A percentile compares a stretch with the other conserved stretches of the same genome.
Conservation (phyloP, 53 echinoderm and acorn worm genomes). For the Mesocentrotus franciscanus region DNA sequence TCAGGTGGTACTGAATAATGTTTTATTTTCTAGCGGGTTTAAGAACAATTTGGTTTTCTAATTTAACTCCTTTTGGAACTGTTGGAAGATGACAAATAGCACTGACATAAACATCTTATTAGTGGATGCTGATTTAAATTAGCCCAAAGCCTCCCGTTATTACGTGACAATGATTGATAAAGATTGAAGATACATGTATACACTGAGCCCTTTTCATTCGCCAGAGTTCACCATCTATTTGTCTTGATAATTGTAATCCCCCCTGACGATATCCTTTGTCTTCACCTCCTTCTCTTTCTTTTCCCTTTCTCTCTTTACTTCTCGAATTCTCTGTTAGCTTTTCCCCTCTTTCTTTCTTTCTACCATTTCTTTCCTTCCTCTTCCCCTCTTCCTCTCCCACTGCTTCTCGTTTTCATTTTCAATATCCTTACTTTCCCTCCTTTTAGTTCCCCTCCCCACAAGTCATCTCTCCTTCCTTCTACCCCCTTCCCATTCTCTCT, state of each 20-base stretch:
- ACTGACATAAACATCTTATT: neutral
- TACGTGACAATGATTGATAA: too few relatives aligned
- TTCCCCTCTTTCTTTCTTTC: neutral
- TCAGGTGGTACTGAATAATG: neutral
- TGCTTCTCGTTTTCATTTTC: too few relatives aligned
- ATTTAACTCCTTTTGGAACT: neutral
- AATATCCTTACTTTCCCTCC: neutral
- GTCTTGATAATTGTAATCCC: too few relatives aligned
- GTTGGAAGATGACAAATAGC: neutral
- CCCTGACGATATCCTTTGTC: too few relatives aligned
- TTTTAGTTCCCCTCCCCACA: neutral
- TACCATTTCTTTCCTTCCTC: neutral
- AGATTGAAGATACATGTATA: too few relatives aligned
- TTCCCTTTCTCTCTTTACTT: neutral
- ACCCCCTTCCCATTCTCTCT: neutral
- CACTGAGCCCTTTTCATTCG: too few relatives aligned
- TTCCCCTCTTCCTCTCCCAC: neutral
- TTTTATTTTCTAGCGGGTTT: neutral
- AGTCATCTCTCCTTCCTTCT: neutral
- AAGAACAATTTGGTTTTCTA: neutral
- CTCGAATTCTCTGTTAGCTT: neutral
- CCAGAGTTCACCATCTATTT: too few relatives aligned
- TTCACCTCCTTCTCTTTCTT: neutral
- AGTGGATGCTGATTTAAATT: neutral
- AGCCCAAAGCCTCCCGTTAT: neutral